These are phyloP conservation scores for Bembecia ichneumoniformis DNA, from an alignment of 2,888 invertebrate species.

Conservation along the genomic window DNA sequence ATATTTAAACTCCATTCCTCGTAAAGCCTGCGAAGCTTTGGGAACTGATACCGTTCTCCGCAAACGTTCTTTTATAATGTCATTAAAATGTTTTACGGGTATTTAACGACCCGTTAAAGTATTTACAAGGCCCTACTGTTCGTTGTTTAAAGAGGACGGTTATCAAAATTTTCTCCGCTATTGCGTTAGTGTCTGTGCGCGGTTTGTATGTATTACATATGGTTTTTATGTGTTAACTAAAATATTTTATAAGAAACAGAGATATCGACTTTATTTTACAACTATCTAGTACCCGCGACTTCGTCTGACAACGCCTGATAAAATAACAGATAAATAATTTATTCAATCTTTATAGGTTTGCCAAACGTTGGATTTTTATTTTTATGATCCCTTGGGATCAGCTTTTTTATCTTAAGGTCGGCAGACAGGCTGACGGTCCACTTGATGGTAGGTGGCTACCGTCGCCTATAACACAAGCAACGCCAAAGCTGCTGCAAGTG, in stretches of 20 bases:
- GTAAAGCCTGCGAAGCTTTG: not conserved
- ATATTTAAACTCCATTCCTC: not conserved
- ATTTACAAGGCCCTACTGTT: slow-evolving; percentile 46
- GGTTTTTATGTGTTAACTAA: not conserved
- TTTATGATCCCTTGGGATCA: no score
- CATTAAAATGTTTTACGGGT: slow-evolving; percentile 56
- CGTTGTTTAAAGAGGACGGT: slow-evolving; percentile 26
- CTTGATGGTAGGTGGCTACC: no score
- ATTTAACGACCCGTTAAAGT: slow-evolving; percentile 53
- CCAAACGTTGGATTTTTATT: no score
- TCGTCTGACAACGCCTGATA: no score
- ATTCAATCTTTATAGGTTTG: no score
- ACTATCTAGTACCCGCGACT: no score
- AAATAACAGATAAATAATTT: no score
- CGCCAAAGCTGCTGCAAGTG: no score
- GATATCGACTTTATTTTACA: no score
- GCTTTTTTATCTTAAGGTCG: no score
- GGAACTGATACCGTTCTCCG: slow-evolving; percentile 21
- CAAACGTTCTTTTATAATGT: slow-evolving; percentile 40
- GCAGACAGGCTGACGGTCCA: no score
- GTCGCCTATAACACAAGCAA: no score
- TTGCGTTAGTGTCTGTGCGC: slow-evolving; percentile 5
- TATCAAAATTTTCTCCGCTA: slow-evolving; percentile 18
- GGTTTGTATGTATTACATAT: not conserved
- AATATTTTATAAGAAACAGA: not conserved